Conservation (phyloP, 2,888 invertebrate genomes). For the Dryomyza anilis region DNA sequence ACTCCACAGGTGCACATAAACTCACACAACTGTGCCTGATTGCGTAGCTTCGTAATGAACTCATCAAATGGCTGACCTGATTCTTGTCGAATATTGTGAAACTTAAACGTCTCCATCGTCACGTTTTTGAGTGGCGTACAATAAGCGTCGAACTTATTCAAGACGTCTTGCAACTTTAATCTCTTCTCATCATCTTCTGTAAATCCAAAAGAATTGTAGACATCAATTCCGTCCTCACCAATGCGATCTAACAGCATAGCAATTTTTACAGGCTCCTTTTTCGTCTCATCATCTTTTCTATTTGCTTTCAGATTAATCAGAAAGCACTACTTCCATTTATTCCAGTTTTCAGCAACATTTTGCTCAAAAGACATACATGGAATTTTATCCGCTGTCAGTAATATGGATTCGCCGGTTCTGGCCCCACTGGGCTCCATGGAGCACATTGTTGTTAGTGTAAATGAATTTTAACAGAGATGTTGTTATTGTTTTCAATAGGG, state of each 20-base stretch:
- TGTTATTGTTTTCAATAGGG: no score
- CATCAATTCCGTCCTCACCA: neutral
- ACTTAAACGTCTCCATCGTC: constrained; percentile 16
- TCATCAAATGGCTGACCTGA: constrained; percentile 20
- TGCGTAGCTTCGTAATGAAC: constrained; percentile 15
- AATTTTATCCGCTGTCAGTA: no score
- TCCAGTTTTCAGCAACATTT: neutral
- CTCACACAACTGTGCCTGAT: constrained; percentile 18
- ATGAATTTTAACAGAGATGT: no score
- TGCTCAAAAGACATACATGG: neutral
- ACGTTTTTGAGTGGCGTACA: constrained; percentile 13
- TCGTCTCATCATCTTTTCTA: neutral
- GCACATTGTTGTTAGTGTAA: no score
- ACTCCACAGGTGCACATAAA: neutral
- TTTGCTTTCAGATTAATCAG: constrained; percentile 1
- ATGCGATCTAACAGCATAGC: neutral
- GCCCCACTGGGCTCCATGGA: no score
- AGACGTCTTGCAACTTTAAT: neutral
- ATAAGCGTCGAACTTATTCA: constrained; percentile 8
- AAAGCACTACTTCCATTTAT: constrained; percentile 4
- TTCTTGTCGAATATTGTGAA: constrained; percentile 15
- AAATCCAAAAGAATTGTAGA: neutral
- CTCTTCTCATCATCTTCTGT: neutral
- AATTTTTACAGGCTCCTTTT: neutral
- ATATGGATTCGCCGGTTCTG: no score